Evolutionary conservation across 2,797 vertebrate genomes (phyloP), one percentile per base, ranked within the genome.

Genomic region (Sparidentex hasta): DNA sequence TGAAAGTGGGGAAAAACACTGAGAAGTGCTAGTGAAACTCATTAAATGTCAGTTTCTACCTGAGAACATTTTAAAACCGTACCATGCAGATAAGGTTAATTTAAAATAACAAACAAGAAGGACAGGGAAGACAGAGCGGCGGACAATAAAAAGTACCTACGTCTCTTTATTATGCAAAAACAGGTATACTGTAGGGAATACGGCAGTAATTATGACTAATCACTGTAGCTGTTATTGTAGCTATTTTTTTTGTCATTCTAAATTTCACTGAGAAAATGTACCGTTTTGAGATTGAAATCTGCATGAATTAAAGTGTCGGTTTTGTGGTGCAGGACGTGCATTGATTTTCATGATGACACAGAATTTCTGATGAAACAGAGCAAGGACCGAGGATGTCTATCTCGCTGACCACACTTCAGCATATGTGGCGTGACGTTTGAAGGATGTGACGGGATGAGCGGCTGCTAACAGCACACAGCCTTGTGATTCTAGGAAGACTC

Each of bases 1-100:
- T 84, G 29, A 86, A 88, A 84, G 80, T 67, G 86, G 83, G 85
- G 83, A 65, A 77, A 89, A 82, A 87, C 67, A 55, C 55, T 62
- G 50, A 79, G 70, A 88, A 50, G 59, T 61, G 65, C 25, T 2
- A 52, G 41, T 84, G 86, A 88, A 88, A 91, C 83, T 78, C 61
- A 68, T 46, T 52, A 87, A 87, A 87, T 79, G 67, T 81, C 64
- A 80, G 41, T 74, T 82, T 85, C 65, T 82, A 52, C 65, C 41
- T 48, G 5, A n/a, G 68, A 46, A 46, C 25, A 21, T 18, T 12
- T 21, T 16, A 51, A 77, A 63, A 47, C 5, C 5, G 14, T 8
- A 14, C 3, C 21, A 41, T 76, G 56, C 50, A 68, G 65, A 77
- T 52, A 5, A 5, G n/a, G 47, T 27, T 65, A 0, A 55, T 51